phyloP scores from a whole-genome alignment of 2,113 vertebrate species.

The Nannospalax galili region DNA sequence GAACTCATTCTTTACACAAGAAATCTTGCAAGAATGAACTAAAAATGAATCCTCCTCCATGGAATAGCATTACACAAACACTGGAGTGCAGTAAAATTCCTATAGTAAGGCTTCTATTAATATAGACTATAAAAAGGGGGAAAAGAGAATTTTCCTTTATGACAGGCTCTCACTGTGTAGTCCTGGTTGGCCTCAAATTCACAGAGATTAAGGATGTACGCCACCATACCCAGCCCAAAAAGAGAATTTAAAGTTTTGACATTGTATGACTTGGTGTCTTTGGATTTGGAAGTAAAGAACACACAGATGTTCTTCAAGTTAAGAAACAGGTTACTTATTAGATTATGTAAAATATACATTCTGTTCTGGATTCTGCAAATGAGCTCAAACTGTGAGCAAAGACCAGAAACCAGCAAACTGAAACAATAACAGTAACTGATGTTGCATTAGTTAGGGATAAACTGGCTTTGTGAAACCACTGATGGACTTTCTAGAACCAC shows the following conservation, averaged over 20 bases:
- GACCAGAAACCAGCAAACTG: not conserved
- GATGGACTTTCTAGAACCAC: not conserved
- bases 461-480: not conserved
- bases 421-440: not conserved
- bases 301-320: not conserved
- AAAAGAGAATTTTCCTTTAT: not conserved
- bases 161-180: not conserved
- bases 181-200: not conserved
- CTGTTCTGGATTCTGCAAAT: conserved; percentile 29
- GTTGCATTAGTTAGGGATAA: not conserved
- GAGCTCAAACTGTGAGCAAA: not conserved
- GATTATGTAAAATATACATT: not conserved
- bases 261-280: not conserved
- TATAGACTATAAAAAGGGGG: not conserved
- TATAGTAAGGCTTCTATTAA: not conserved
- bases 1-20: conserved; percentile 53
- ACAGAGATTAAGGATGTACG: not conserved
- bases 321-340: not conserved
- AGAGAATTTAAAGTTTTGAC: not conserved
- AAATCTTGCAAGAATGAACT: not conserved
- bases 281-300: not conserved
- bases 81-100: not conserved
- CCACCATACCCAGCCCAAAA: not conserved
- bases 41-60: not conserved
- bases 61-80: conserved; percentile 40